Evolutionary conservation across 2,888 invertebrate genomes (phyloP).

Genomic region (Temnothorax unifasciatus): DNA sequence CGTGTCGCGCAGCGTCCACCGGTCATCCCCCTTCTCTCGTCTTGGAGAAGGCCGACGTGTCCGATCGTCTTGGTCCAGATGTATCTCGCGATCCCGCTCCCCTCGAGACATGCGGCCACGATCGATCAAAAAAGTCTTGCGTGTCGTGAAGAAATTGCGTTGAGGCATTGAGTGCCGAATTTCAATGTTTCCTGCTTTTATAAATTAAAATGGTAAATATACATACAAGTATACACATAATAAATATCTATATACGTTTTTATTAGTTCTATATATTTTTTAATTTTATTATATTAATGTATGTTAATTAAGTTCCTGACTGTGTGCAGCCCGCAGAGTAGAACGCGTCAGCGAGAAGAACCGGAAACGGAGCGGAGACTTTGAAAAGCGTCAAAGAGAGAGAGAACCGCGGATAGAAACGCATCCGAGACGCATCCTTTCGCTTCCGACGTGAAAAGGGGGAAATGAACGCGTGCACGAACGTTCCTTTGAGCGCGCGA

Average conservation of each 20-base stretch:
- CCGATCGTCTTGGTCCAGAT: slow-evolving; percentile 68
- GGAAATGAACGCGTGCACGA: slow-evolving; percentile 55
- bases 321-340: background rate
- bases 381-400: slow-evolving; percentile 11
- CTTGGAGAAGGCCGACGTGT: slow-evolving; percentile 68
- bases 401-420: slow-evolving; percentile 9
- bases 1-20: slow-evolving; percentile 74
- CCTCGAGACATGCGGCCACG: background rate
- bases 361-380: slow-evolving; percentile 29
- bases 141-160: background rate
- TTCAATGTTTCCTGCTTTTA: background rate
- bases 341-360: slow-evolving; percentile 11
- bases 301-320: background rate
- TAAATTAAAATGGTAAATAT: slow-evolving; percentile 6
- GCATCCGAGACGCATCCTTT: slow-evolving; percentile 47
- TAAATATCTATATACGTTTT: background rate
- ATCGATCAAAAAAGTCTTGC: slow-evolving; percentile 1
- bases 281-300: background rate
- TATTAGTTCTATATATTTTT: background rate
- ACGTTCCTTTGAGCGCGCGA: slow-evolving; percentile 59
- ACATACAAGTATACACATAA: background rate
- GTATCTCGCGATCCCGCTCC: slow-evolving; percentile 37
- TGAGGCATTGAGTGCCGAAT: too few relatives aligned
- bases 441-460: slow-evolving; percentile 48
- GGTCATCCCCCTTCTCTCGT: slow-evolving; percentile 73